Evolutionary conservation across 2,888 invertebrate species (phyloP).

Genomic region (Ephialtes manifestator): DNA sequence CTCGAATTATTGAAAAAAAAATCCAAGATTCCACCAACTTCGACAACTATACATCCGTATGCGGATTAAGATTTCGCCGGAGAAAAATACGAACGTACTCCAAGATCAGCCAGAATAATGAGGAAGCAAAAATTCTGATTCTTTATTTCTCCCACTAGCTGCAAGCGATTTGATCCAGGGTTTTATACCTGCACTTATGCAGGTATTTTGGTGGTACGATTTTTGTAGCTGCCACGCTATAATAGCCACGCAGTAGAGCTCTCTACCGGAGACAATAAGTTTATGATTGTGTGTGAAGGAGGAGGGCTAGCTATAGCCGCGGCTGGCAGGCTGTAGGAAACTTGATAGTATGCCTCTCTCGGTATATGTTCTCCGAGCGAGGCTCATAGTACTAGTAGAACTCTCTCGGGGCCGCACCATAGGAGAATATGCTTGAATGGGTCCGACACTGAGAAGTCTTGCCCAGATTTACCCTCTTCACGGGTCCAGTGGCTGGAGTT

Average conservation of each 20-base stretch:
- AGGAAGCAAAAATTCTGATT: no score
- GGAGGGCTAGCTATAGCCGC: not conserved
- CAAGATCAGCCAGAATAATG: no score
- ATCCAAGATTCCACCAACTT: no score
- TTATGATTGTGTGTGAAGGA: constrained; percentile 18
- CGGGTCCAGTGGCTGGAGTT: constrained; percentile 2
- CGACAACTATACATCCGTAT: no score
- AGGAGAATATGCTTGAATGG: constrained; percentile 26
- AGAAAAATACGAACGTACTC: no score
- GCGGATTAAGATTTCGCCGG: no score
- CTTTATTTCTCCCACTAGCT: not conserved
- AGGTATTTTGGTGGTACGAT: constrained; percentile 1
- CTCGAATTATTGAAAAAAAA: no score
- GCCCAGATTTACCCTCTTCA: constrained; percentile 27
- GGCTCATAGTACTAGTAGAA: not conserved
- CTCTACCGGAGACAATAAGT: constrained; percentile 8
- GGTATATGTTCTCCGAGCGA: not conserved
- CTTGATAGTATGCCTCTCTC: constrained; percentile 20
- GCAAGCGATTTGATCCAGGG: not conserved
- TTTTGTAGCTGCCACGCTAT: not conserved
- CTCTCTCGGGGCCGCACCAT: not conserved
- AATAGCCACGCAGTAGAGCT: not conserved
- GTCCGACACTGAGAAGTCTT: constrained; percentile 20
- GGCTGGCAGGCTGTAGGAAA: constrained; percentile 19
- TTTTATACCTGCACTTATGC: not conserved